Evolutionary conservation across 2,113 vertebrate genomes (phyloP), one percentile per base, ranked within the genome.

Genomic region (Typhlomys cinereus): DNA sequence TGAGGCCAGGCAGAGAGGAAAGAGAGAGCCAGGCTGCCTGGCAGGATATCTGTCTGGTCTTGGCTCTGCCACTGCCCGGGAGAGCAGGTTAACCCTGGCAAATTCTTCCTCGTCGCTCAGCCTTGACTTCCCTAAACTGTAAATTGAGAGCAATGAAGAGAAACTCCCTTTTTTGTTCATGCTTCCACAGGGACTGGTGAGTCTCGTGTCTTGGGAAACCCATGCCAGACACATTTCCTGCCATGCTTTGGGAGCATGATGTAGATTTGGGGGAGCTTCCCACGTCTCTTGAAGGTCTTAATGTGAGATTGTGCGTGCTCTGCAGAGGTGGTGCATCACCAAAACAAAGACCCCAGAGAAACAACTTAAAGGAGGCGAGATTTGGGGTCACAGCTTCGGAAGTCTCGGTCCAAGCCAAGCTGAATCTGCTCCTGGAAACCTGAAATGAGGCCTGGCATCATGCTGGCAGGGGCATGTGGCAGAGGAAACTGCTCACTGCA

Each of bases 271-370:
- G 27, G 73, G n/a, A 15, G 4, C 10, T 66, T n/a, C 13, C 69
- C 39, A 76, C n/a, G 85, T 94, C 31, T 78, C 46, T 75, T 54
- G 15, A 29, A 31, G 46, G 57, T 88, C 57, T 62, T 95, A 87
- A 44, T 61, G 9, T 69, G 39, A 85, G 23, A 21, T 14, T 46
- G 5, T 12, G 20, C 52, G n/a, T 48, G 41, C 54, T 73, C 39
- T 54, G 50, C n/a, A 52, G 50, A 52, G 11, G 10, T 36, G 34
- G 52, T 86, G 71, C 39, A 31, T 59, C 9, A n/a, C 69, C 46
- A 25, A 73, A 39, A 73, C 84, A 73, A 34, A 46, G 34, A 23
- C 5, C 36, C 14, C 27, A 44, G 82, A 70, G 50, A 31, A 85
- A 70, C 27, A 85, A 34, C 7, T 4, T 41, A 27, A 70, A 54